phyloP scores from a whole-genome alignment of 2,888 invertebrate species.

The Tipula confusa region DNA sequence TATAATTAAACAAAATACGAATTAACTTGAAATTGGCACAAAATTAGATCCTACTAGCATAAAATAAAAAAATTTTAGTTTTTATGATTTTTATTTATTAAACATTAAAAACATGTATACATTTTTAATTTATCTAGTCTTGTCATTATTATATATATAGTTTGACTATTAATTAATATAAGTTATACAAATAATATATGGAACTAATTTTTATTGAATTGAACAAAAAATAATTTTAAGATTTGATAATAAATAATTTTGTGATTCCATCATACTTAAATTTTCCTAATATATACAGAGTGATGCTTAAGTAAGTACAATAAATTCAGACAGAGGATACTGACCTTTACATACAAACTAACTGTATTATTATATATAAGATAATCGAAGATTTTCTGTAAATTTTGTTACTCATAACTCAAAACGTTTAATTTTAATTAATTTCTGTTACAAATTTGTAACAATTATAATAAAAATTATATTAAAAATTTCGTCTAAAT shows the following conservation, averaged over 20 bases:
- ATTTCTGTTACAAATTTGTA: too few species aligned
- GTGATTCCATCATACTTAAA: background rate
- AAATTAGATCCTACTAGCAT: slow-evolving; percentile 12
- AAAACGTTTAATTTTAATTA: too few species aligned
- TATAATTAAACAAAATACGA: background rate
- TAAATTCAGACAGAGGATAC: too few species aligned
- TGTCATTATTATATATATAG: background rate
- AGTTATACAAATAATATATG: background rate
- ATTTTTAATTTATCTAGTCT: slow-evolving; percentile 7
- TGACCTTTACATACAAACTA: too few species aligned
- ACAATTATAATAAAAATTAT: too few species aligned
- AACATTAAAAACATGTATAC: background rate
- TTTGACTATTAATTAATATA: background rate
- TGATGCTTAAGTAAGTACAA: too few species aligned
- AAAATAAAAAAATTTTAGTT: background rate
- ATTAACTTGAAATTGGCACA: background rate
- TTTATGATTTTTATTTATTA: background rate
- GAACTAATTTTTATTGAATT: background rate
- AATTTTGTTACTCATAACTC: too few species aligned
- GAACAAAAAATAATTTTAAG: background rate
- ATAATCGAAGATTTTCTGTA: too few species aligned
- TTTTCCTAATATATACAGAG: background rate
- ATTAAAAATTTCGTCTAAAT: too few species aligned
- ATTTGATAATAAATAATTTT: background rate
- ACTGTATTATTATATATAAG: too few species aligned